Conservation (phyloP, 2,888 invertebrate species). For the Polydrusus tereticollis region DNA sequence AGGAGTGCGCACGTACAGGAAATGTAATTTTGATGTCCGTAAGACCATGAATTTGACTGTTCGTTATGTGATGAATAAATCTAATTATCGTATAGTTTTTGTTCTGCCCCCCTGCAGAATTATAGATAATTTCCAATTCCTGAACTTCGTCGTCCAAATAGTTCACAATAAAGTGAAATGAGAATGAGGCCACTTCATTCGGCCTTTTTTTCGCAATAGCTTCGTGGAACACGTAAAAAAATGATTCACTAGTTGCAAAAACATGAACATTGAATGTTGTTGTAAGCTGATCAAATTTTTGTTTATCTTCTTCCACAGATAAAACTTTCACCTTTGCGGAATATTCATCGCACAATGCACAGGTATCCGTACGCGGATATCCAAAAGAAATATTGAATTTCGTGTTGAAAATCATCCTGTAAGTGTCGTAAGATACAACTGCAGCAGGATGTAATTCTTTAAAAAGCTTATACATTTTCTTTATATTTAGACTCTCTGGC, state of each 20-base stretch:
- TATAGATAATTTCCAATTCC: constrained; percentile 55
- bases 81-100: constrained; percentile 56
- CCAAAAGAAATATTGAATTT: constrained; percentile 26
- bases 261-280: constrained; percentile 53
- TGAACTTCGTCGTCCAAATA: constrained; percentile 37
- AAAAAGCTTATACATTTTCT: constrained; percentile 7
- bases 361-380: constrained; percentile 27
- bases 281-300: neutral
- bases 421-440: constrained; percentile 21
- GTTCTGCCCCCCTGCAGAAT: constrained; percentile 57
- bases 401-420: constrained; percentile 14
- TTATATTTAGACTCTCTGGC: constrained; percentile 12
- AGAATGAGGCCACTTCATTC: constrained; percentile 52
- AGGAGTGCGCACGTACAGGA: neutral
- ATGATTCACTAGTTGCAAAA: constrained; percentile 44
- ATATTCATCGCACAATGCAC: constrained; percentile 17
- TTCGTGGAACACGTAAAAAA: constrained; percentile 54
- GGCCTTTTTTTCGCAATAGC: constrained; percentile 51
- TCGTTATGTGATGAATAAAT: constrained; percentile 53
- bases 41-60: constrained; percentile 3
- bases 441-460: constrained; percentile 8
- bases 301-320: constrained; percentile 2
- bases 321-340: constrained; percentile 10
- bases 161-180: constrained; percentile 48
- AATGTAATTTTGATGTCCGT: constrained; percentile 10